Base-by-base conservation (phyloP, 2,113 vertebrate genomes). In the Menidia beryllina region DNA sequence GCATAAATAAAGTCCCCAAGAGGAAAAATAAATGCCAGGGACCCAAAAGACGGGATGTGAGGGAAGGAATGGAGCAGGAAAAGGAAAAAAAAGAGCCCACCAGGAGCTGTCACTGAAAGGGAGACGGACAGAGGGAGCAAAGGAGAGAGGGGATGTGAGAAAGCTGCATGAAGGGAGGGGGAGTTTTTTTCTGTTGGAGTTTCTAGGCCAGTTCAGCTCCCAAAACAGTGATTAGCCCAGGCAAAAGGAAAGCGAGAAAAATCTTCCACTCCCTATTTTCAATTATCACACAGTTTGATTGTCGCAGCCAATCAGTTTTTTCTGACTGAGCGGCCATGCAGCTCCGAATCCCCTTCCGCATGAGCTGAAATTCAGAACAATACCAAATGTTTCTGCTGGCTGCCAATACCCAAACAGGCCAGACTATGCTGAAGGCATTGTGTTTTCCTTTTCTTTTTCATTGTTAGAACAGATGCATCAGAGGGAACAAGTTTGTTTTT, bases 11-110 rank as follows among this genome's bases (percentile, higher is more conserved):
- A 86, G 86, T 79, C 81, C 69, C 43, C 67, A 54, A 60, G 81
- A 48, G 47, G 47, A 70, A 57, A 73, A 69, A 72, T 64, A 54
- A 75, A 62, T 75, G 75, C 73, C 69, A 74, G 73, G 71, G 69
- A 84, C 77, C 79, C 79, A 45, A 51, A 82, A 82, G 79, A 88
- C 72, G 84, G n/a, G 86, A 89, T 86, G 89, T 85, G 87, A 88
- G 63, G 67, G 71, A 58, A 84, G 72, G 12, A 53, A 77, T 68
- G 74, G 58, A 81, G 74, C 41, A 76, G 54, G 17, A 15, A 45
- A 34, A 34, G 63, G 39, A 7, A 59, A 75, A 79, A 69, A 79
- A 72, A 54, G 60, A 80, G 52, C 85, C 81, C 88, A 87, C 84
- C 77, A 74, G 88, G 84, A 90, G 84, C 81, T 76, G 77, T 90